phyloP scores from a whole-genome alignment of 2,113 vertebrate genomes.

The Oplegnathus fasciatus region DNA sequence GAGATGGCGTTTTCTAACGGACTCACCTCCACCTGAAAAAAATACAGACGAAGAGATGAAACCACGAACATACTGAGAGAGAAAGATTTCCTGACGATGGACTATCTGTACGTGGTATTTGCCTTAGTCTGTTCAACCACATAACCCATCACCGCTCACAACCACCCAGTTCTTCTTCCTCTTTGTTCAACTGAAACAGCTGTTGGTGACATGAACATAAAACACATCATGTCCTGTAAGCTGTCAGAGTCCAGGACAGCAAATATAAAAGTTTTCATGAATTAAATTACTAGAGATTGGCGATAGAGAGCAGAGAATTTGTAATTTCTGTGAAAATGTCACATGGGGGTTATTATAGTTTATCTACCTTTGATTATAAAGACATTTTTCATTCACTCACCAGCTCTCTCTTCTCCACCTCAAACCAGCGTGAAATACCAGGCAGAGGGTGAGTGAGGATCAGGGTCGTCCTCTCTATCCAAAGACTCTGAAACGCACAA shows the following conservation, averaged over 20 bases:
- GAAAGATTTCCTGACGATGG: background rate
- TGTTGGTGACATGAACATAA: no score
- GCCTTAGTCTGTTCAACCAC: no score
- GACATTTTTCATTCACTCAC: conserved; percentile 79
- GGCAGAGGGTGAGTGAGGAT: conserved; percentile 95
- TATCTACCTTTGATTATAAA: background rate
- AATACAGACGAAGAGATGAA: background rate
- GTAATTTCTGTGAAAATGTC: background rate
- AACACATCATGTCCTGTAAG: no score
- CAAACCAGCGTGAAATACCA: conserved; percentile 98
- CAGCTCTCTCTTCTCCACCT: conserved; percentile 97
- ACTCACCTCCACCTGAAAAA: conserved; percentile 94
- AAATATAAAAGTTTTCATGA: no score
- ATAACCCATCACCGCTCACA: no score
- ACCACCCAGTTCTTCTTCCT: no score
- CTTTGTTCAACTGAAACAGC: no score
- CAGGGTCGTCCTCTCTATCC: conserved; percentile 98
- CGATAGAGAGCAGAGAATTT: no score
- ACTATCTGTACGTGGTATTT: no score
- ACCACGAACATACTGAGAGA: background rate
- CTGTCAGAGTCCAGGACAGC: no score
- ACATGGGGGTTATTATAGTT: background rate
- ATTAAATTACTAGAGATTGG: no score
- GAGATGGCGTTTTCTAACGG: conserved; percentile 96
- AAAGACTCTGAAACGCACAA: conserved; percentile 90